phyloP scores from a whole-genome alignment of 2,888 invertebrate genomes.

The Ormyrus nitidulus region DNA sequence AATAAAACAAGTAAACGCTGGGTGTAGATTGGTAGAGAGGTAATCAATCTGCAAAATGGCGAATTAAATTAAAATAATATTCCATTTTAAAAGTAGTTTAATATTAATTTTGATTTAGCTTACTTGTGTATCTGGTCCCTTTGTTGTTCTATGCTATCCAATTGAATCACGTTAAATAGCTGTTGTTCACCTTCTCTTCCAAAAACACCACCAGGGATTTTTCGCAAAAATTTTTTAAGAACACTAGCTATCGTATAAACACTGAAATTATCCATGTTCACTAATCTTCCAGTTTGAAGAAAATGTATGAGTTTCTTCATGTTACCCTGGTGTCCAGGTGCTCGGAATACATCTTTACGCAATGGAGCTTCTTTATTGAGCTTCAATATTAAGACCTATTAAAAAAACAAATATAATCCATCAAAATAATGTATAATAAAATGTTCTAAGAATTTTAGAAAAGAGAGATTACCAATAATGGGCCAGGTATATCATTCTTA shows the following conservation, averaged over 20 bases:
- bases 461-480: constrained; percentile 82
- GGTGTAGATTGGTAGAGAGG: constrained; percentile 90
- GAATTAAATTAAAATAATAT: constrained; percentile 38
- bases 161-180: constrained; percentile 91
- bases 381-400: constrained; percentile 91
- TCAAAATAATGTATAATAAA: neutral
- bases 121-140: constrained; percentile 95
- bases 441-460: neutral
- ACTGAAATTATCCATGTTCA: constrained; percentile 95
- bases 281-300: constrained; percentile 90
- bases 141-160: constrained; percentile 89
- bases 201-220: constrained; percentile 97
- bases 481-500: constrained; percentile 96
- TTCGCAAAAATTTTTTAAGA: constrained; percentile 96
- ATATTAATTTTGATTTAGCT: constrained; percentile 61
- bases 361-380: constrained; percentile 95
- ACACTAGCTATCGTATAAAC: constrained; percentile 99
- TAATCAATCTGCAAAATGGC: constrained; percentile 83
- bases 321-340: constrained; percentile 95
- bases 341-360: constrained; percentile 95
- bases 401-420: no score
- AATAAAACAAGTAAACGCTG: constrained; percentile 95
- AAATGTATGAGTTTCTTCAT: constrained; percentile 96
- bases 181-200: constrained; percentile 93
- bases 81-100: neutral